Evolutionary conservation across 1,140 invertebrate genomes (phyloP).

Genomic region (Xylocopa sonorina): DNA sequence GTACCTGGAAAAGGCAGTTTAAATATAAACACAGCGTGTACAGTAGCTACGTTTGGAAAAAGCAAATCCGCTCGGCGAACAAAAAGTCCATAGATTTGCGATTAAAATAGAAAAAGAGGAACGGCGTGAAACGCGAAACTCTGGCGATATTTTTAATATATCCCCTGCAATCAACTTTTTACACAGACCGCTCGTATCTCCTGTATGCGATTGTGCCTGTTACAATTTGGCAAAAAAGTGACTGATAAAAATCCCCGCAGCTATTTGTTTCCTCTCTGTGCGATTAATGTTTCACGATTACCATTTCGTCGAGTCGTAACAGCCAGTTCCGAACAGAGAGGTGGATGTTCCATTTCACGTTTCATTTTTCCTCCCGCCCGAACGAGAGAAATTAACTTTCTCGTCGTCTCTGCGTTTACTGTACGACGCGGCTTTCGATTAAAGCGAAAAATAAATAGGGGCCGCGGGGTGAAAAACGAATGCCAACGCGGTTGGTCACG

Average conservation of each 20-base stretch:
- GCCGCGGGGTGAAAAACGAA: background rate
- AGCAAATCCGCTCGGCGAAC: background rate
- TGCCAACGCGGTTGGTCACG: slow-evolving; percentile 12
- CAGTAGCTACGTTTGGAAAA: no score
- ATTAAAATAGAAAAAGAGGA: background rate
- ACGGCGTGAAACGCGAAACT: background rate
- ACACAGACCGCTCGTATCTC: background rate
- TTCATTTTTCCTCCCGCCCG: background rate
- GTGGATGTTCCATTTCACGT: background rate
- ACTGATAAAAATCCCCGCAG: no score
- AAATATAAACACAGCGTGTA: no score
- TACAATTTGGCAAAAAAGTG: background rate
- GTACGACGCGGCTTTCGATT: background rate
- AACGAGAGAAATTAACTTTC: slow-evolving; percentile 23
- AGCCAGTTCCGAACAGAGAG: background rate
- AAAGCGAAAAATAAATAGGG: background rate
- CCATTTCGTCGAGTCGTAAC: background rate
- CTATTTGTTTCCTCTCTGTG: background rate
- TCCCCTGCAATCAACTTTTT: background rate
- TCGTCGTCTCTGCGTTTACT: background rate
- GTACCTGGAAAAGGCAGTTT: background rate
- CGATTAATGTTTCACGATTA: slow-evolving; percentile 1
- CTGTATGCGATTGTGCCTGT: background rate
- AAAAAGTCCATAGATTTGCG: background rate
- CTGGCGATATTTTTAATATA: background rate